Evolutionary conservation across 2,113 vertebrate species (phyloP).

Genomic region (Heptranchias perlo): DNA sequence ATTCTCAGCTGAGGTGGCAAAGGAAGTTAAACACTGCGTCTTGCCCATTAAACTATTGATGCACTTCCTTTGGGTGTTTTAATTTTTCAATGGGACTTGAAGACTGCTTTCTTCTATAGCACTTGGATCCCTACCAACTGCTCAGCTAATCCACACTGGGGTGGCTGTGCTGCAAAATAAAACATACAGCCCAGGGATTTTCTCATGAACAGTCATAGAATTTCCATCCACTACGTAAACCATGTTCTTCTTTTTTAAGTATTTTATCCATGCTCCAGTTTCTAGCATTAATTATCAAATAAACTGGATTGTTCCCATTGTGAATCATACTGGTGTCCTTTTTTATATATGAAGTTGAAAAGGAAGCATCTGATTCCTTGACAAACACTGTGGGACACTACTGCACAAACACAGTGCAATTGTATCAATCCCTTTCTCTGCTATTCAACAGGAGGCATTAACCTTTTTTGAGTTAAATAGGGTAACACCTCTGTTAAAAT

Average conservation of each 20-base stretch:
- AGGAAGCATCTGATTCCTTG: background rate
- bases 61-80: conserved; percentile 48
- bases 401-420: background rate
- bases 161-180: background rate
- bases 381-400: background rate
- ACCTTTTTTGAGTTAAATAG: conserved; percentile 20
- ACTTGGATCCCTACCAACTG: conserved; percentile 39
- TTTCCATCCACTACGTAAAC: background rate
- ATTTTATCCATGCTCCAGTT: background rate
- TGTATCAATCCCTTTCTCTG: background rate
- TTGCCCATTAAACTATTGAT: conserved; percentile 45
- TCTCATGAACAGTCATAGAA: background rate
- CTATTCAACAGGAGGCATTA: background rate
- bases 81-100: background rate
- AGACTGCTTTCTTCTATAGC: conserved; percentile 37
- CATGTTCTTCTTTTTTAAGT: background rate
- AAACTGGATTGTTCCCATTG: background rate
- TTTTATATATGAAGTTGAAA: background rate
- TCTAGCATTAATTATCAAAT: background rate
- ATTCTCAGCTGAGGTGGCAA: conserved; percentile 27
- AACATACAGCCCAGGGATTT: background rate
- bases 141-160: conserved; percentile 37
- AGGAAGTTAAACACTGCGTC: conserved; percentile 43
- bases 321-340: background rate
- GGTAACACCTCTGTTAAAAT: background rate